Evolutionary conservation across 1,140 invertebrate genomes (phyloP).

Genomic region (Magallana gigas): DNA sequence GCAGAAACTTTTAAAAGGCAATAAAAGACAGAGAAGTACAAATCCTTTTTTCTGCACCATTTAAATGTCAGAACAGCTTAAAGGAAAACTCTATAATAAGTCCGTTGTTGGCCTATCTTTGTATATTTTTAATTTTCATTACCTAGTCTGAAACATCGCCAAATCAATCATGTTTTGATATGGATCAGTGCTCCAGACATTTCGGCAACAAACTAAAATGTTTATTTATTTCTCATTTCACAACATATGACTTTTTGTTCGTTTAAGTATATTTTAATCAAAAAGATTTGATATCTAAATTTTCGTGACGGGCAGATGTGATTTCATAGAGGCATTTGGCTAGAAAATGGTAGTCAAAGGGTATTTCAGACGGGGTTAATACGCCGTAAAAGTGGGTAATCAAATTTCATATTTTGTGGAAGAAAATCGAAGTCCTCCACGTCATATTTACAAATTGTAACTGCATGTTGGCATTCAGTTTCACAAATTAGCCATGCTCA

Average conservation of each 20-base stretch:
- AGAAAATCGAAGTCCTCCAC: slow-evolving; percentile 18
- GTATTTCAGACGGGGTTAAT: slow-evolving; percentile 11
- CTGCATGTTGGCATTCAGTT: slow-evolving; percentile 27
- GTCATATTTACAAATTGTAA: slow-evolving; percentile 29
- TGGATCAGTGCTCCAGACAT: background rate
- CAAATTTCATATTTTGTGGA: slow-evolving; percentile 35
- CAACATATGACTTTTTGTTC: slow-evolving; percentile 20
- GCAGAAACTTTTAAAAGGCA: no score
- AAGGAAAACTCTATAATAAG: background rate
- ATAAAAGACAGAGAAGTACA: background rate
- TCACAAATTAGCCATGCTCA: slow-evolving; percentile 30
- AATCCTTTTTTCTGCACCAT: background rate
- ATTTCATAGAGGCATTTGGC: slow-evolving; percentile 33
- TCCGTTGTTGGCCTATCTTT: slow-evolving; percentile 9
- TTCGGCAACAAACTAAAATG: slow-evolving; percentile 26
- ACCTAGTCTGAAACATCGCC: background rate
- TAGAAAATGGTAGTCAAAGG: slow-evolving; percentile 28
- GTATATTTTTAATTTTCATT: slow-evolving; percentile 33
- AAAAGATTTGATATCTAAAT: slow-evolving; percentile 30
- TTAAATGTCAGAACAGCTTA: slow-evolving; percentile 14
- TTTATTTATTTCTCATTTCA: background rate
- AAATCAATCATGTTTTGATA: slow-evolving; percentile 29
- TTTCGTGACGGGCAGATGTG: slow-evolving; percentile 29
- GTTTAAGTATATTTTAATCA: slow-evolving; percentile 30
- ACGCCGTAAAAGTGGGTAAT: slow-evolving; percentile 29